Base-by-base conservation (phyloP, 2,113 vertebrate genomes). In the Galeopterus variegatus region DNA sequence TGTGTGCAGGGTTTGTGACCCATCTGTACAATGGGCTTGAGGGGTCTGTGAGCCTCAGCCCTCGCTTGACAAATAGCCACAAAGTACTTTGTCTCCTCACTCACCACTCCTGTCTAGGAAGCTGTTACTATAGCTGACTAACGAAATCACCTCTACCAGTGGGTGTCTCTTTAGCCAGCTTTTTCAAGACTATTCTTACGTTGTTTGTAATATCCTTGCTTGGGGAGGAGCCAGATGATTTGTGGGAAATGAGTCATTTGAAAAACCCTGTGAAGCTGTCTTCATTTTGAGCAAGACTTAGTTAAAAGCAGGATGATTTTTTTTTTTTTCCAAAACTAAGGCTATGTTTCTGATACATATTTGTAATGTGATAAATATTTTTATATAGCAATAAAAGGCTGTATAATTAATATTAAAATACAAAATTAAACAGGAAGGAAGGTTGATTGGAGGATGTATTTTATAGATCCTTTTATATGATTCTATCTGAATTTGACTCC, bases 381-480 rank as follows among this genome's bases (percentile, higher is more conserved):
- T 67, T 93, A 67, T 21, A 28, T 9, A 28, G 13, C 50, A 89
- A 79, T 92, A 41, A 81, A 82, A 95, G 48, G 6, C 76, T 14
- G 2, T 36, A 23, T 75, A 26, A 67, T 48, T 50, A 54, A 70
- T 76, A 70, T 31, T 65, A 93, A 85, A 54, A 36, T 85, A 90
- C 4, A 23, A 54, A n/a, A 23, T 36, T 73, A 83, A 84, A 18
- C 8, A 48, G 19, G 56, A 90, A 56, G 45, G 65, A 72, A 48
- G 2, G 8, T 7, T 50, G 33, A 1, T 14, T 60, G 64, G 67
- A 62, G 36, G 70, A 67, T 45, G 50, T 62, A 76, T 77, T 90
- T 56, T 54, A 65, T 17, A 90, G 23, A 87, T 23, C 36, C 18
- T 97, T 81, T 54, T 54, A 33, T 58, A 60, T 5, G n/a, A 62